Conservation (phyloP, 1,140 invertebrate species). For the Homalodisca vitripennis region DNA sequence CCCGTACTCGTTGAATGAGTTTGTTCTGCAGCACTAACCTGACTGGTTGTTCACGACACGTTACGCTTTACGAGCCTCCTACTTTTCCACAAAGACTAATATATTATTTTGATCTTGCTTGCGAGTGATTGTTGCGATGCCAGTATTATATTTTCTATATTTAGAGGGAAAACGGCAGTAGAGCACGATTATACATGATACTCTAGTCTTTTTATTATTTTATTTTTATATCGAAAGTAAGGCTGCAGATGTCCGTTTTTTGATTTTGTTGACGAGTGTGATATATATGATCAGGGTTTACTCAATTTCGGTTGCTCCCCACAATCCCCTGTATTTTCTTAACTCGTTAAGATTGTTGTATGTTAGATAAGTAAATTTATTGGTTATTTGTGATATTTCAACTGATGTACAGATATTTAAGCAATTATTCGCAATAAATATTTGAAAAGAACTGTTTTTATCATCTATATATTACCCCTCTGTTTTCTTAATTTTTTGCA, state of each 20-base stretch:
- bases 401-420: neutral
- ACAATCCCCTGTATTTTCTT: neutral
- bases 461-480: no score
- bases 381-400: neutral
- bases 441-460: neutral
- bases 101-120: neutral
- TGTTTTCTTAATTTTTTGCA: no score
- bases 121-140: neutral
- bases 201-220: neutral
- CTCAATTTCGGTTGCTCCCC: neutral
- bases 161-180: neutral
- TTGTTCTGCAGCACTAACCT: slow-evolving; percentile 31
- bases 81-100: neutral
- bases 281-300: neutral
- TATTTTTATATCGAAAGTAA: neutral
- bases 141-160: neutral
- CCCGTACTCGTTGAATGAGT: slow-evolving; percentile 23
- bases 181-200: neutral
- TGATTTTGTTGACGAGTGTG: neutral
- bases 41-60: no score
- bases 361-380: neutral
- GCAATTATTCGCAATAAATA: neutral
- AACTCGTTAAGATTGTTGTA: neutral
- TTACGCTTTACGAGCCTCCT: no score
- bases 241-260: neutral